phyloP scores from a whole-genome alignment of 2,888 invertebrate species.

The Sarcophaga caerulescens region DNA sequence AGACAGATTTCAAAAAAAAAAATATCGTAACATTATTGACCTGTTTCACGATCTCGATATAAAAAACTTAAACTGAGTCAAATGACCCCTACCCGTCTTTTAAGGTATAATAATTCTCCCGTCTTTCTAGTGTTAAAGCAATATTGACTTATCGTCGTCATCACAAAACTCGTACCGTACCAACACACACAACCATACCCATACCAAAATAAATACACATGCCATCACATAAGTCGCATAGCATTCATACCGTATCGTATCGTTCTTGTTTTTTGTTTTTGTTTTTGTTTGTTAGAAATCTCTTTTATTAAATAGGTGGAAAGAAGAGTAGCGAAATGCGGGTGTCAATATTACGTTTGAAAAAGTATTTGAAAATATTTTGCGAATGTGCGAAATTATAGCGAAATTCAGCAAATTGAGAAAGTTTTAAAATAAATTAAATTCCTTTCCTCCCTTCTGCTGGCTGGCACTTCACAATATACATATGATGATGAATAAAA shows the following conservation, averaged over 20 bases:
- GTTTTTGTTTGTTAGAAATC: conserved; percentile 31
- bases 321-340: not conserved
- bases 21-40: no score
- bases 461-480: no score
- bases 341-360: not conserved
- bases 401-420: conserved; percentile 3
- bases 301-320: conserved; percentile 11
- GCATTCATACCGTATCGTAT: not conserved
- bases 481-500: no score
- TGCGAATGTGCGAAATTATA: conserved; percentile 17
- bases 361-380: conserved; percentile 25
- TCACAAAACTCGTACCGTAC: not conserved
- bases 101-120: no score
- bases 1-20: no score
- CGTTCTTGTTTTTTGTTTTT: not conserved
- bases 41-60: no score
- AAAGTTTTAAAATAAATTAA: conserved; percentile 47
- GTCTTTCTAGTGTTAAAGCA: no score
- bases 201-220: not conserved
- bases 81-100: no score
- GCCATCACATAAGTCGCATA: not conserved
- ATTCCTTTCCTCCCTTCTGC: not conserved
- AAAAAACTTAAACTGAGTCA: no score
- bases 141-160: conserved; percentile 57
- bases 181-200: not conserved